Percentiles rank a stretch among this genome's conserved stretches.
phyloP scores from a whole-genome alignment of 2,888 invertebrate species.

The Cheilosia pagana region DNA sequence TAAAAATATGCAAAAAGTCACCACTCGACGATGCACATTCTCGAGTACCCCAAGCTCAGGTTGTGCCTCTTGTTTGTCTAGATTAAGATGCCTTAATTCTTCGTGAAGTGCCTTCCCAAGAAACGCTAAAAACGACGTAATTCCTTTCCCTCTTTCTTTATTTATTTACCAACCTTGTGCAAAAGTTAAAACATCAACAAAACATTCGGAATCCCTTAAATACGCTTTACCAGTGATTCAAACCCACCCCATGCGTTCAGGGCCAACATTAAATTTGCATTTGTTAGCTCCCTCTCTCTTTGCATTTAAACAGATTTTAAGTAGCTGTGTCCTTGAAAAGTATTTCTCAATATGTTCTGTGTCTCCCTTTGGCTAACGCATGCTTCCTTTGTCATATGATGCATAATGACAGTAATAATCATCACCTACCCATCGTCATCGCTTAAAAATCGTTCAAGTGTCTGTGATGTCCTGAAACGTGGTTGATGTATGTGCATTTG shows the following conservation, averaged over 20 bases:
- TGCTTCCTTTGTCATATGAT: background rate
- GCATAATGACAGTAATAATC: slow-evolving; percentile 59
- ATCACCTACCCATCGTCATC: slow-evolving; percentile 39
- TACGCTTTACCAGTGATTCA: background rate
- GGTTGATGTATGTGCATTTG: slow-evolving; percentile 15
- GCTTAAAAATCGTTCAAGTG: slow-evolving; percentile 47
- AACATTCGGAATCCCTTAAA: slow-evolving; percentile 45
- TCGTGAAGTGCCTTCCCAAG: background rate
- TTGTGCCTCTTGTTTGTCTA: too few relatives aligned
- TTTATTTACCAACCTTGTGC: background rate
- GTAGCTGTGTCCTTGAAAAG: slow-evolving; percentile 32
- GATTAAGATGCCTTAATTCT: too few relatives aligned
- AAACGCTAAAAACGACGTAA: background rate
- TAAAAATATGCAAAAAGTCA: too few relatives aligned
- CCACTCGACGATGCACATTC: too few relatives aligned
- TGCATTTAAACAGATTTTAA: slow-evolving; percentile 28
- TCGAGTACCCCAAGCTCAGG: too few relatives aligned
- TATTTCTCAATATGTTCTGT: background rate
- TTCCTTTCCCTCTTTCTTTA: background rate
- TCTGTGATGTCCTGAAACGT: slow-evolving; percentile 31
- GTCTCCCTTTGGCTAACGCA: background rate
- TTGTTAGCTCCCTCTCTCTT: background rate
- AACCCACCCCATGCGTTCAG: background rate
- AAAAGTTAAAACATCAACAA: slow-evolving; percentile 29
- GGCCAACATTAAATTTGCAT: slow-evolving; percentile 53